Evolutionary conservation across 1,140 invertebrate species (phyloP), one percentile per base, ranked within the genome.

Genomic region (Teleogryllus occipitalis): DNA sequence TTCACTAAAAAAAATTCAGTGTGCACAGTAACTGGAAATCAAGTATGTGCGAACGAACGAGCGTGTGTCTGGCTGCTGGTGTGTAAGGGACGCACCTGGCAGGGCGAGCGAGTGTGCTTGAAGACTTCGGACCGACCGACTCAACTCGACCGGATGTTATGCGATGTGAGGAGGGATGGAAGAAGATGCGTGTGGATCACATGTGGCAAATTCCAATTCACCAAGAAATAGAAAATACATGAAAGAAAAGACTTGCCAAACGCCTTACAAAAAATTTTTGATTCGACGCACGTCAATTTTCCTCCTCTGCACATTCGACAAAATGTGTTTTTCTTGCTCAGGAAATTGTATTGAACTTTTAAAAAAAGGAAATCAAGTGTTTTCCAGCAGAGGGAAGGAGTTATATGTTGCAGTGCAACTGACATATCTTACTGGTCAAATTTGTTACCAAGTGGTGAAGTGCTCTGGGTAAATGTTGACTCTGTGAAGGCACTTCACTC

Each of bases 361-460:
- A 72, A 80, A 80, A 80, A 77, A 46, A 8, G 72, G 46, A 72
- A 80, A 80, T 76, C 48, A 46, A 8, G 72, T 80, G 18, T 80
- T 80, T 80, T 80, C 78, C 78, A 77, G 76, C 76, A 21, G 76
- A 79, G 73, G 79, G 15, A 73, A 80, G 75, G 79, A 80, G 76
- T 46, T 47, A 21, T 27, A 77, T 39, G 76, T 80, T 80, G 75
- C 79, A 78, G 74, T 78, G 80, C 78, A 75, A 77, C 77, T 81
- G 77, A 81, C 80, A 81, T 81, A 81, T 81, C 78, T 78, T 75
- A 78, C 80, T 81, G 77, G 80, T 81, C 80, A 78, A 80, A 47
- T 81, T 79, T 78, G 77, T 81, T 81, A 81, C 80, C 80, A 81
- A 80, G 76, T 79, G 80, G 74, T 81, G 80, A 81, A 81, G 80